Base-by-base conservation (phyloP, 2,888 invertebrate species). In the Ellobium chinense region DNA sequence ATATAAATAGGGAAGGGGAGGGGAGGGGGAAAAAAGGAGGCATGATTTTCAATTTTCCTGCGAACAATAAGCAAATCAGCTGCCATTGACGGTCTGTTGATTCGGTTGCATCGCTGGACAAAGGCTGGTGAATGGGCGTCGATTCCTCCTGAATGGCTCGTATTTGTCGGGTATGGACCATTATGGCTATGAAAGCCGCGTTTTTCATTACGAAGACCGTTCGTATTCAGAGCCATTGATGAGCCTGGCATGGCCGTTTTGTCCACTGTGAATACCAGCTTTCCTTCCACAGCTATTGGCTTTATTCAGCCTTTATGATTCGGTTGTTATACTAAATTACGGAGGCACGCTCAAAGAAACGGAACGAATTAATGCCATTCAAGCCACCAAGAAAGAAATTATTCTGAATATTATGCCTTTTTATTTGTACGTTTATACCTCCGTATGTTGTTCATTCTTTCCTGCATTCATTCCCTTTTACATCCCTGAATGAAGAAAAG, bases 1-100 rank as follows among this genome's bases (percentile, higher is more conserved):
- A 81, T 84, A 83, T 85, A 87, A 87, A 76, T 80, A 84, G 83
- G 81, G 77, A 81, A 85, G 83, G 85, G 62, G 86, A 80, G 74
- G 87, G 87, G 85, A 89, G 86, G 84, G 86, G 82, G 83, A 80
- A 87, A 88, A 73, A 29, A 21, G 60, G 24, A 34, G 58, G 60
- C 90, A 90, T 89, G 89, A 89, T 91, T 91, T 91, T 91, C 91
- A 91, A 91, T 91, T 90, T 91, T 90, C 88, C 83, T 84, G 68
- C 82, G 86, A 82, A 91, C 91, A 91, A 91, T 89, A 80, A 85
- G 76, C 85, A 86, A 90, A 90, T 90, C 90, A 88, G 87, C 73
- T 78, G 86, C 86, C 87, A 89, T 90, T 84, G 85, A 81, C 81
- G 81, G 82, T 88, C 88, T 89, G 90, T 89, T 90, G 91, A 91